phyloP scores from a whole-genome alignment of 2,113 vertebrate species.

The Marmota flaviventris region DNA sequence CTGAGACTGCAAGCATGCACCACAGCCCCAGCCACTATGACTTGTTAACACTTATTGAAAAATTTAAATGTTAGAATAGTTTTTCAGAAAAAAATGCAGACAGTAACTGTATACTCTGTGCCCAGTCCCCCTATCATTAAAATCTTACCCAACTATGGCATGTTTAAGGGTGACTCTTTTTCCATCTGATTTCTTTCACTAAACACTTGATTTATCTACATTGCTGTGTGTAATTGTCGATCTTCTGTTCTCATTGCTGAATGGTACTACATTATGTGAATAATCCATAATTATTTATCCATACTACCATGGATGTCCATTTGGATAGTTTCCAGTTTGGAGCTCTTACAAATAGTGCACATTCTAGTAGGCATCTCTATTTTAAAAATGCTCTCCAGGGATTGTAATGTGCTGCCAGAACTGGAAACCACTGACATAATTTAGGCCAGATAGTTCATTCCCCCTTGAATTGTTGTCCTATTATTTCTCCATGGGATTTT shows the following conservation, averaged over 20 bases:
- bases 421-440: not conserved
- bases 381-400: conserved; percentile 18
- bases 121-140: not conserved
- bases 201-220: not conserved
- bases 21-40: too few relatives aligned
- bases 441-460: not conserved
- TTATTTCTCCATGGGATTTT: not conserved
- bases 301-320: not conserved
- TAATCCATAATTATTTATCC: conserved; percentile 24
- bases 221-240: not conserved
- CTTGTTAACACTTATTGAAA: not conserved
- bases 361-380: not conserved
- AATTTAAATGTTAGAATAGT: not conserved
- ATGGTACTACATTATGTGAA: not conserved
- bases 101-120: not conserved
- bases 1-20: too few relatives aligned
- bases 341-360: not conserved
- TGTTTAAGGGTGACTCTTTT: not conserved
- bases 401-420: not conserved
- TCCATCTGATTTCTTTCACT: conserved; percentile 27
- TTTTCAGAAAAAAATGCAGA: not conserved
- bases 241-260: not conserved
- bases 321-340: conserved; percentile 26
- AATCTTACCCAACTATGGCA: not conserved
- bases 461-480: not conserved